Conservation (phyloP, 2,113 vertebrate genomes). For the Etheostoma cragini region DNA sequence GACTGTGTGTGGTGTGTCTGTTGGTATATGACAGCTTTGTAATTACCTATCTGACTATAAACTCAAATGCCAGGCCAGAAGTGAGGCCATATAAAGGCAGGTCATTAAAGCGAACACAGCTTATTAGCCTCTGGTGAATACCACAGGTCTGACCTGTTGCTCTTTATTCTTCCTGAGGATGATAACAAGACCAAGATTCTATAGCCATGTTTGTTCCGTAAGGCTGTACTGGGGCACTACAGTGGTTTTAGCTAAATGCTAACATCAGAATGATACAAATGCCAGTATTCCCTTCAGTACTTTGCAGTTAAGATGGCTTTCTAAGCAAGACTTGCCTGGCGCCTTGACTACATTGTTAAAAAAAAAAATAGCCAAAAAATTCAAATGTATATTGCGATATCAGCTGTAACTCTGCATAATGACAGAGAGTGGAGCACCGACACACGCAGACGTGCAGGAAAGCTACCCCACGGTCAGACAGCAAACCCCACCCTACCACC, state of each 20-base stretch:
- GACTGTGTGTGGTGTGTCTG: constrained; percentile 5
- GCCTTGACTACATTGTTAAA: too few relatives aligned
- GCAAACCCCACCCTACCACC: too few relatives aligned
- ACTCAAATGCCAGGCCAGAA: constrained; percentile 67
- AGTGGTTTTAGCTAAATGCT: constrained; percentile 14
- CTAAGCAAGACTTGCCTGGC: too few relatives aligned
- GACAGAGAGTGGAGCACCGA: too few relatives aligned
- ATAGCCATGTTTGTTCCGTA: not conserved
- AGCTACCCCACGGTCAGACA: too few relatives aligned
- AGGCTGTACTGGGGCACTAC: not conserved
- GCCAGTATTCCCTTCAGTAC: too few relatives aligned
- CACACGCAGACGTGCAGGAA: too few relatives aligned
- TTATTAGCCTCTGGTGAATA: constrained; percentile 65
- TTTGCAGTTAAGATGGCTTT: too few relatives aligned
- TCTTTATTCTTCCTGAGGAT: constrained; percentile 32
- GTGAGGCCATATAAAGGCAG: constrained; percentile 33
- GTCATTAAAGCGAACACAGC: constrained; percentile 50
- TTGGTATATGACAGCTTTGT: constrained; percentile 43
- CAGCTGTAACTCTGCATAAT: too few relatives aligned
- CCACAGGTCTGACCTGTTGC: constrained; percentile 46
- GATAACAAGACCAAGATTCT: not conserved
- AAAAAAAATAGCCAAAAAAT: too few relatives aligned
- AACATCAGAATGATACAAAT: not conserved
- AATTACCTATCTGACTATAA: constrained; percentile 60
- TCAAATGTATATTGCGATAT: too few relatives aligned